These are phyloP conservation scores for Cyphomyrus discorhynchus DNA, from an alignment of 2,113 vertebrate species.

Conservation along the genomic window DNA sequence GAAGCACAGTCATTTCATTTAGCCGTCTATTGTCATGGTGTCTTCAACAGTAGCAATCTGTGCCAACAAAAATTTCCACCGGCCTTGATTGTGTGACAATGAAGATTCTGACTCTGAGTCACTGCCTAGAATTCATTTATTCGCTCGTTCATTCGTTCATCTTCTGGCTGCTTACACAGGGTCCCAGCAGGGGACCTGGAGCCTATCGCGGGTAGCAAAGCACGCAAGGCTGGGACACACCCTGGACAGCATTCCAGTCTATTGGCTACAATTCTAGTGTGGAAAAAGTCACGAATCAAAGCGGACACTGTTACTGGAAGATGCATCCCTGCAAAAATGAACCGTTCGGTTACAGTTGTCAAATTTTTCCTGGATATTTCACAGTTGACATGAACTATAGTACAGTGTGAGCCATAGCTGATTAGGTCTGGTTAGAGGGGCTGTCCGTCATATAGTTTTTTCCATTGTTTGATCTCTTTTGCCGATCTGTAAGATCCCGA, in stretches of 20 bases:
- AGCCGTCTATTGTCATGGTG: background rate
- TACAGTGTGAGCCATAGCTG: background rate
- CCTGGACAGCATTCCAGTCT: background rate
- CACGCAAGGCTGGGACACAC: background rate
- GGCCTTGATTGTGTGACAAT: background rate
- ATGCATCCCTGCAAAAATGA: slow-evolving; percentile 3
- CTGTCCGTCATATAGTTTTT: slow-evolving; percentile 9
- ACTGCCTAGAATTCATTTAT: background rate
- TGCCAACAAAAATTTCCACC: background rate
- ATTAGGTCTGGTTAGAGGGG: slow-evolving; percentile 3
- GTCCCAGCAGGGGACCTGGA: background rate
- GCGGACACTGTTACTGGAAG: background rate
- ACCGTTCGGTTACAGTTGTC: background rate
- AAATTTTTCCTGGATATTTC: background rate
- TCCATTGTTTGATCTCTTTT: background rate
- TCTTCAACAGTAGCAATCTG: background rate
- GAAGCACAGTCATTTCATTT: background rate
- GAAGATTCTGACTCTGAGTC: background rate
- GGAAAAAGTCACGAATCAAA: background rate
- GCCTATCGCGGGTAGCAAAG: background rate
- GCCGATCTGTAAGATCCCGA: background rate
- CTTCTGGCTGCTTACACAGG: background rate
- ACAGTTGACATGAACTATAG: background rate
- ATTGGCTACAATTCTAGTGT: background rate
- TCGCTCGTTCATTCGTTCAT: background rate